Conservation (phyloP, 64 coral and sea anemone genomes). For the Platygyra sinensis region DNA sequence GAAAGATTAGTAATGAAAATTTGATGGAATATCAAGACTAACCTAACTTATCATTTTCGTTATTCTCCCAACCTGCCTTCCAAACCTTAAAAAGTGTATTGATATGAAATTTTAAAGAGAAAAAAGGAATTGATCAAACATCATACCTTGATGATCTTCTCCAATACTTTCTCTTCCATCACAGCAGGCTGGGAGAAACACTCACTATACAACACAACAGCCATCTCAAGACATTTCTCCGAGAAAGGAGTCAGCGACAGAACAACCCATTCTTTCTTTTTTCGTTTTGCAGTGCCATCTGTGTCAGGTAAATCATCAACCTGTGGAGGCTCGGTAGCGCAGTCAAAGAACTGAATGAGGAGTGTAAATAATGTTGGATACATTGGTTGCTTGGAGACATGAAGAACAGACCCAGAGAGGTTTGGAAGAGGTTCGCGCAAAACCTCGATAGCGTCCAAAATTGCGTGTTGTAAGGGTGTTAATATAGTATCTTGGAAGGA, state of each 20-base stretch:
- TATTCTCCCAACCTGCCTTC: too few relatives aligned
- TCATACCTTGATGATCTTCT: conserved; percentile 86
- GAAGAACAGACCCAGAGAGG: conserved; percentile 65
- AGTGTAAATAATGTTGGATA: conserved; percentile 88
- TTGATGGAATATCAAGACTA: too few relatives aligned
- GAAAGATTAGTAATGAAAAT: too few relatives aligned
- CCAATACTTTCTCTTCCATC: conserved; percentile 92
- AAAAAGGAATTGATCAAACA: background rate
- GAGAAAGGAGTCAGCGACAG: conserved; percentile 81
- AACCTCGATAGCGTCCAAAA: conserved; percentile 84
- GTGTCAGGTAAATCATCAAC: conserved; percentile 51
- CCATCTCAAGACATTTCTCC: conserved; percentile 81
- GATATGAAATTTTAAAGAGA: background rate
- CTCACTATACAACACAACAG: conserved; percentile 67
- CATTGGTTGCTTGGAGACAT: conserved; percentile 90
- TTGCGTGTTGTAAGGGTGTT: conserved; percentile 82
- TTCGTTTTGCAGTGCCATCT: conserved; percentile 9
- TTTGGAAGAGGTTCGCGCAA: conserved; percentile 80
- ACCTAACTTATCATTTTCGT: too few relatives aligned
- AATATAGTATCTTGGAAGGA: conserved; percentile 87
- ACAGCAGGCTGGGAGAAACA: conserved; percentile 76
- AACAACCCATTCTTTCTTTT: conserved; percentile 89
- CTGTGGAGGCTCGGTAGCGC: conserved; percentile 64
- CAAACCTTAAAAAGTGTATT: background rate
- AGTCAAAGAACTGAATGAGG: conserved; percentile 75